Evolutionary conservation across 2,888 invertebrate genomes (phyloP), one percentile per base, ranked within the genome.

Genomic region (Yponomeuta plumbellus): DNA sequence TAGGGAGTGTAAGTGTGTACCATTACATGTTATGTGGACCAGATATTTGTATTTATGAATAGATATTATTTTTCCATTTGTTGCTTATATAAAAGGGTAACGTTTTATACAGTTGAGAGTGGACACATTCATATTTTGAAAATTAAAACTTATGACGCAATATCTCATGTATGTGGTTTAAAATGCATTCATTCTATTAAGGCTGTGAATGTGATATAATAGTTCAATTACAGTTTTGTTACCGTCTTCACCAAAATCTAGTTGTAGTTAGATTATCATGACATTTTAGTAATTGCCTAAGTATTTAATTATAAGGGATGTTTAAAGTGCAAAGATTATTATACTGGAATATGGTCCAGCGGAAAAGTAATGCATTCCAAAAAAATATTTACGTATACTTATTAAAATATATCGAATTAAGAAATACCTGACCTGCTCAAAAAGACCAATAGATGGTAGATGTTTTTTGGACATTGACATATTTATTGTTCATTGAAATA

Each of bases 381-480:
- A 69, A 61, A 68, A 71, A 68, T 68, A 69, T 70, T 70, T 73
- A 67, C 69, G 67, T 68, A 34, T 67, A 68, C 67, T 71, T 17
- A 52, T 52, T 52, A 17, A 52, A 52, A n/a, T n/a, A n/a, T 44
- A 17, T 70, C 67, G 74, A 71, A 58, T 56, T 67, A 72, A 73
- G 64, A 71, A 56, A 78, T 77, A 75, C 79, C 80, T 81, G 80
- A 74, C 72, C 79, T 81, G 80, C 81, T 81, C 81, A 80, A 81
- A 44, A 68, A 68, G 34, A 52, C 13, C 44, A 52, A 52, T 61
- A 65, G 65, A 66, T 44, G 17, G 13, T 17, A 44, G 44, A 44
- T 17, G 11, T 52, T 52, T 52, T 52, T 17, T 52, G 44, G 44
- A 52, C 44, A 13, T 0, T 52, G 17, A 52, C 44, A 52, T 52